phyloP scores from a whole-genome alignment of 2,113 vertebrate genomes.

The Apus apus region DNA sequence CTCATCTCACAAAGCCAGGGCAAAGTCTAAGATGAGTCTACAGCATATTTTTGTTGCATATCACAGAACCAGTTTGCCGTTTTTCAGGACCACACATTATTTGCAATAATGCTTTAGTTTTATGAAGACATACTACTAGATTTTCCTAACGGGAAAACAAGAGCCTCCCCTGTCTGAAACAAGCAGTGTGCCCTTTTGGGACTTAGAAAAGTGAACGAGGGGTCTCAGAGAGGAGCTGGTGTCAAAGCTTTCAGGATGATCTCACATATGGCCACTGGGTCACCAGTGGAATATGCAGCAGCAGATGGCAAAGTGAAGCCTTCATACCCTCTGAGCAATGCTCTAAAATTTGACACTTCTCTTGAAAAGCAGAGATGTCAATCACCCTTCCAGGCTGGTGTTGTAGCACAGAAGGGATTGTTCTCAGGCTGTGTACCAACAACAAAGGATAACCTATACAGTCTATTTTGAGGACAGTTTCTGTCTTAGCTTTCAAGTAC shows the following conservation, averaged over 20 bases:
- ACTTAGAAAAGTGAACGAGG: background rate
- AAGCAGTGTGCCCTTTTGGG: background rate
- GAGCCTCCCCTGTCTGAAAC: background rate
- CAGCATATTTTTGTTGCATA: background rate
- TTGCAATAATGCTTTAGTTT: background rate
- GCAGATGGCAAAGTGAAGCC: constrained; percentile 35
- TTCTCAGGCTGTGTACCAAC: background rate
- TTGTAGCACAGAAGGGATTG: background rate
- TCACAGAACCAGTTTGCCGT: background rate
- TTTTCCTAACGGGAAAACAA: background rate
- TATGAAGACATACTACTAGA: background rate
- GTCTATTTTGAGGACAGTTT: background rate
- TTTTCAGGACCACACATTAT: background rate
- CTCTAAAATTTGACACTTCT: constrained; percentile 21
- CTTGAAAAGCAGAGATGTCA: constrained; percentile 23
- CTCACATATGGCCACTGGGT: background rate
- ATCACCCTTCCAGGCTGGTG: background rate
- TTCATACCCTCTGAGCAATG: background rate
- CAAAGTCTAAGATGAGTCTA: background rate
- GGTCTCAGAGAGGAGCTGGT: background rate
- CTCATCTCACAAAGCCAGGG: background rate
- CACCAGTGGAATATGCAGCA: background rate
- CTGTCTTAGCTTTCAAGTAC: background rate
- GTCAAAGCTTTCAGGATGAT: background rate
- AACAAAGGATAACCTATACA: background rate